Percentiles rank a stretch among this genome's conserved stretches.
Evolutionary conservation across 2,888 invertebrate genomes (phyloP).

Genomic region (Coelogynopora nodosa): DNA sequence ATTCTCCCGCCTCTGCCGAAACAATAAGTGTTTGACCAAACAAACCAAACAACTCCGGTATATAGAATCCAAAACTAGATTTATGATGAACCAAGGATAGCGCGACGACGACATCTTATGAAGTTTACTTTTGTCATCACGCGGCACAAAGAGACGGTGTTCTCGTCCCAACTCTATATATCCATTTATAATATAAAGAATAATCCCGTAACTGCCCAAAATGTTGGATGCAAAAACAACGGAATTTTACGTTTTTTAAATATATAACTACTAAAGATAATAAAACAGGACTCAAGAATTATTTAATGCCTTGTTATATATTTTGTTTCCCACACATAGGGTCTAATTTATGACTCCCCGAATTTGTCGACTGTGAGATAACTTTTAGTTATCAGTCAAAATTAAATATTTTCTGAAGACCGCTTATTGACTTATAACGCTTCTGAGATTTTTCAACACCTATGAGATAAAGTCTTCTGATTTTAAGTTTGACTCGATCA

Average conservation of each 20-base stretch:
- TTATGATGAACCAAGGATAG: too few relatives aligned
- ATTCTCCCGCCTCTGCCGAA: background rate
- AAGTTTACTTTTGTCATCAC: background rate
- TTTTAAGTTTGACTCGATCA: too few relatives aligned
- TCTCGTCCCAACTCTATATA: too few relatives aligned
- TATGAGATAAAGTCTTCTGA: background rate
- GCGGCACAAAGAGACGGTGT: background rate
- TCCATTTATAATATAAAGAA: too few relatives aligned
- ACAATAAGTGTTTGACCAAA: background rate
- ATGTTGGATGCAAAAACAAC: too few relatives aligned
- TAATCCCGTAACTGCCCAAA: too few relatives aligned
- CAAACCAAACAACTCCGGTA: background rate
- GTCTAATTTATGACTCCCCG: background rate
- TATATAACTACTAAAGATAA: too few relatives aligned
- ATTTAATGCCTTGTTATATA: too few relatives aligned
- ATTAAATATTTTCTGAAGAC: background rate
- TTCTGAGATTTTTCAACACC: background rate
- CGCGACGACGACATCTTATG: background rate
- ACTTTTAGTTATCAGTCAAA: background rate
- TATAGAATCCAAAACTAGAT: background rate
- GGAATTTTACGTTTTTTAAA: too few relatives aligned
- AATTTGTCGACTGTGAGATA: background rate
- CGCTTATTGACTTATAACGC: background rate
- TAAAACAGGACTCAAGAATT: too few relatives aligned
- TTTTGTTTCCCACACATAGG: background rate